Evolutionary conservation across 1,140 invertebrate species (phyloP), one percentile per base, ranked within the genome.

Genomic region (Cherax destructor): DNA sequence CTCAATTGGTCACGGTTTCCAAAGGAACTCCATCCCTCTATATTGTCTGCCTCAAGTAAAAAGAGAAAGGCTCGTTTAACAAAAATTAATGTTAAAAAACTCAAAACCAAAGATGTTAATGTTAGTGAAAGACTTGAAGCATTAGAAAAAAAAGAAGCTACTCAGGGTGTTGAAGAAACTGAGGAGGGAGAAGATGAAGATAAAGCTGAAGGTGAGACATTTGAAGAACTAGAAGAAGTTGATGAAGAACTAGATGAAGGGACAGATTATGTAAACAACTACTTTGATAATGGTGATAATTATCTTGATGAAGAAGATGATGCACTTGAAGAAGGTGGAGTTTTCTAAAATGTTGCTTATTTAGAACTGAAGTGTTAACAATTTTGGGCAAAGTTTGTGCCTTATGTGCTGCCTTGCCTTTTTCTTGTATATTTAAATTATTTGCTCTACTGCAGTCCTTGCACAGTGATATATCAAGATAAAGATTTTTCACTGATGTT

Each of bases 211-310:
- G 69, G 59, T 47, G 61, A 83, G 52, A 65, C 41, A n/a, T 41
- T 89, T 24, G 87, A 91, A 24, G 76, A 78, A 65, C 3, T 90
- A 47, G 88, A 91, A 61, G 88, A 91, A 49, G 80, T 47, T 74
- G 88, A 90, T 83, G 88, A 91, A 65, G 88, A 87, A 61, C 50
- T 85, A 18, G 88, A 91, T 79, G 88, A 91, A 52, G 86, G 78
- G 61, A 49, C 78, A 30, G 96, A 96, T 94, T 98, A 98, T 94
- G 96, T 96, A 4, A 97, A 97, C 93, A 97, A 96, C 94, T 98
- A 97, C 94, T 98, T 98, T 94, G 97, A 98, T 94, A 98, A 98
- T 95, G 97, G 97, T 21, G 97, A 98, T 95, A 96, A 95, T 50
- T 98, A 97, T 94, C 96, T 97, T 93, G 97, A 98, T 93, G 94